Conservation (phyloP, 92 coral and sea anemone species). For the Actinostola sp. region DNA sequence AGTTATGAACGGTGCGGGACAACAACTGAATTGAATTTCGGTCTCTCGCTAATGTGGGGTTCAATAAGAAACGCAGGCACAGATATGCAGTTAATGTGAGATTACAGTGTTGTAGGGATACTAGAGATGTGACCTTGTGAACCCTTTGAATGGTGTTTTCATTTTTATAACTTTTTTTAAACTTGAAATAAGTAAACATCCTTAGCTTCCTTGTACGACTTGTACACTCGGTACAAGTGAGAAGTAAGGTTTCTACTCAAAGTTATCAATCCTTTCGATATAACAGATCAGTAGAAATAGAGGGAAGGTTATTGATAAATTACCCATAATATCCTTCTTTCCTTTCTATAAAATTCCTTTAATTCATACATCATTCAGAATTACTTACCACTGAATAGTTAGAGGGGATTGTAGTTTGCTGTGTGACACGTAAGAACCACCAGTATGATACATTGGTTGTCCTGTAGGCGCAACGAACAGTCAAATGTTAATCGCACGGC, state of each 20-base stretch:
- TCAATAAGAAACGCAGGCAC: not conserved
- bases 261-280: too few relatives aligned
- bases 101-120: not conserved
- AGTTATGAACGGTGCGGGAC: not conserved
- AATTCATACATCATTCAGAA: too few relatives aligned
- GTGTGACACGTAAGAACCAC: constrained; percentile 85
- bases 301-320: too few relatives aligned
- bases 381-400: constrained; percentile 97
- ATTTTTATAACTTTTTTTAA: not conserved
- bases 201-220: too few relatives aligned
- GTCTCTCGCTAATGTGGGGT: not conserved
- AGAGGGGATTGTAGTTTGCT: constrained; percentile 98
- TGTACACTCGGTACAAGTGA: too few relatives aligned
- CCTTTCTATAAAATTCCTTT: too few relatives aligned
- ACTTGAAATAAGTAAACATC: too few relatives aligned
- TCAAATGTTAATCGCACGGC: not conserved
- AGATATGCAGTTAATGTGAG: not conserved
- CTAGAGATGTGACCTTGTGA: not conserved
- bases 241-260: too few relatives aligned
- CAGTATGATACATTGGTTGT: constrained; percentile 57
- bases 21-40: not conserved
- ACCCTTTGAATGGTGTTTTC: not conserved
- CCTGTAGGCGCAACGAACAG: constrained; percentile 27
- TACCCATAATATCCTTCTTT: too few relatives aligned
- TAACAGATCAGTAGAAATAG: too few relatives aligned